Evolutionary conservation across 2,888 invertebrate genomes (phyloP), one percentile per base, ranked within the genome.

Genomic region (Podotricha telesiphe): DNA sequence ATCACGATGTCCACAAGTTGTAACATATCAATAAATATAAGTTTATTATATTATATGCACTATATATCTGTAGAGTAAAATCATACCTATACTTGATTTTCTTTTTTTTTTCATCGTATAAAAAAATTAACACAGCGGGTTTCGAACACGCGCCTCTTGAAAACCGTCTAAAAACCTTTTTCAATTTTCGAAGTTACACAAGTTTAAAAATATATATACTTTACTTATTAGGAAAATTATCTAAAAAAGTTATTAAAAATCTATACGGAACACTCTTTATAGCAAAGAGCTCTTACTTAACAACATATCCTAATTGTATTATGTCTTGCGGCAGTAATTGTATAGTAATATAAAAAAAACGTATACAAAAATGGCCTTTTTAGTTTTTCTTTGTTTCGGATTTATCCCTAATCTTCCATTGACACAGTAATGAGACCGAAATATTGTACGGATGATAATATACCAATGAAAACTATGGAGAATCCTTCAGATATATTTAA

Each of bases 331-430:
- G 90, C 88, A 72, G 83, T 86, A 86, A 86, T 88, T 85, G 83
- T 80, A 77, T 78, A 76, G 79, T 48, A 75, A 78, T 72, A 78
- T 82, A 86, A 90, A 89, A 89, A 89, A 86, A 80, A 79, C 79
- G 81, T 83, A 84, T 86, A 28, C 28, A 53, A 88, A 86, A 79
- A 77, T 65, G 75, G 68, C 70, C 70, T 77, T 76, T 53, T 72
- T 68, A 79, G 81, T 77, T 82, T 84, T 82, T 84, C 86, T 82
- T 85, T 82, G 89, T 89, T 86, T 88, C 88, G 85, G 88, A 85
- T 84, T 91, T 90, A 92, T 91, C 92, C 92, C 89, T 92, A 92
- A 93, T 93, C 91, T 93, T 83, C 84, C 88, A 93, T 93, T 93
- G 93, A 93, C 93, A 91, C 82, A 80, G 92, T 93, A 93, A 93